A percentile compares a stretch with the other conserved stretches of the same genome.
Conservation (phyloP, 2,888 invertebrate genomes). For the Cheilosia scutellata region DNA sequence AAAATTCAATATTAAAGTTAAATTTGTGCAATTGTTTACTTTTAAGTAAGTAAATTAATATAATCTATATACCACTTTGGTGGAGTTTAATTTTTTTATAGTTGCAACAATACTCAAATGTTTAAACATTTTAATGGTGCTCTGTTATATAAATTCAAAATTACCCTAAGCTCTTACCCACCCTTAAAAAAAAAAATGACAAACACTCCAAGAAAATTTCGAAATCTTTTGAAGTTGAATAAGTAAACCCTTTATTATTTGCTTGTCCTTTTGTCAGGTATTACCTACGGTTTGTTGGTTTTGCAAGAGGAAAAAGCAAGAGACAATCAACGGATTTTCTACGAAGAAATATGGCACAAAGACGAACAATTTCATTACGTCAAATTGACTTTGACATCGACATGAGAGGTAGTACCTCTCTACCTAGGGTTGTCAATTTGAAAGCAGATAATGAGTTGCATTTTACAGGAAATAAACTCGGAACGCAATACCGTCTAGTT, state of each 20-base stretch:
- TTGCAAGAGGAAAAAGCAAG: not conserved
- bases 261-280: conserved; percentile 3
- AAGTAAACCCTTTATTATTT: not conserved
- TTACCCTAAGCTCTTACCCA: not conserved
- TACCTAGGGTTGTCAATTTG: too few species aligned
- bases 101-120: too few species aligned
- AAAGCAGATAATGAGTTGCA: too few species aligned
- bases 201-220: not conserved
- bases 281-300: conserved; percentile 18
- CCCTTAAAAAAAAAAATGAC: not conserved
- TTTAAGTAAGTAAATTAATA: too few species aligned
- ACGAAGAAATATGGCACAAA: not conserved
- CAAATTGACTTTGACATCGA: not conserved
- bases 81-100: not conserved
- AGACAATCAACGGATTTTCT: not conserved
- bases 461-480: too few species aligned
- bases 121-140: too few species aligned
- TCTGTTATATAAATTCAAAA: not conserved
- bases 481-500: not conserved
- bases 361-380: conserved; percentile 1
- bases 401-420: not conserved
- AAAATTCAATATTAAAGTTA: not conserved
- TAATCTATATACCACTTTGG: too few species aligned
- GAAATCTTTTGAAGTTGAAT: not conserved
- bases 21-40: too few species aligned